A percentile compares a stretch with the other conserved stretches of the same genome.
Evolutionary conservation across 2,797 vertebrate genomes (phyloP).

Genomic region (Gymnodraco acuticeps): DNA sequence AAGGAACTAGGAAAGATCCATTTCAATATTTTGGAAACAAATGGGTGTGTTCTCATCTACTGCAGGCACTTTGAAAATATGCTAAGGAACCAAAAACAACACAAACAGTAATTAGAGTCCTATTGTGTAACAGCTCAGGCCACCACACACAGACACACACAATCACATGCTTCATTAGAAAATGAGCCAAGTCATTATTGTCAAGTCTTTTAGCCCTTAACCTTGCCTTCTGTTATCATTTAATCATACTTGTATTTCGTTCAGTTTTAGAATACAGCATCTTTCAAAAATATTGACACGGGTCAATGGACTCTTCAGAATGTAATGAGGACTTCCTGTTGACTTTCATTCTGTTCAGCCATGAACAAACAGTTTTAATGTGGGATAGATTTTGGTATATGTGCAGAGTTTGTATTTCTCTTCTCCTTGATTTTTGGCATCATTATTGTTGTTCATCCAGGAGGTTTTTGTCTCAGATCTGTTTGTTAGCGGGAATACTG

Average conservation of each 20-base stretch:
- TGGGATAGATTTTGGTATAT: background rate
- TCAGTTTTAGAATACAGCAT: background rate
- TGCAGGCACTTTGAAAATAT: slow-evolving; percentile 22
- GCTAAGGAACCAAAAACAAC: background rate
- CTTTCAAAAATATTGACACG: background rate
- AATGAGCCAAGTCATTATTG: slow-evolving; percentile 50
- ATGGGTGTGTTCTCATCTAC: slow-evolving; percentile 4
- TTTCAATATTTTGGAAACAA: slow-evolving; percentile 22
- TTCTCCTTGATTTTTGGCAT: background rate
- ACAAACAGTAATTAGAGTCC: slow-evolving; percentile 41
- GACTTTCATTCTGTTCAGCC: slow-evolving; percentile 10
- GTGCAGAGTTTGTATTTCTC: background rate
- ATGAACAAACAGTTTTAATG: background rate
- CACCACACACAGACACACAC: slow-evolving; percentile 6
- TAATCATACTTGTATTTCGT: slow-evolving; percentile 1
- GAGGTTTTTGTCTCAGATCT: too few relatives aligned
- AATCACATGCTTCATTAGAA: slow-evolving; percentile 40
- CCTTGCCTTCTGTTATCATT: slow-evolving; percentile 9
- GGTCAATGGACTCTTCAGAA: background rate
- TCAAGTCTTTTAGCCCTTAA: slow-evolving; percentile 28
- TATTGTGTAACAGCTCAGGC: slow-evolving; percentile 16
- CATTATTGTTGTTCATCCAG: background rate
- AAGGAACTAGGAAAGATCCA: slow-evolving; percentile 1
- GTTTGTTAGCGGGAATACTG: too few relatives aligned
- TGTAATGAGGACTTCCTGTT: slow-evolving; percentile 18